These are phyloP conservation scores for Bombyx mandarina DNA, from an alignment of 1,140 invertebrate species.

Conservation along the genomic window DNA sequence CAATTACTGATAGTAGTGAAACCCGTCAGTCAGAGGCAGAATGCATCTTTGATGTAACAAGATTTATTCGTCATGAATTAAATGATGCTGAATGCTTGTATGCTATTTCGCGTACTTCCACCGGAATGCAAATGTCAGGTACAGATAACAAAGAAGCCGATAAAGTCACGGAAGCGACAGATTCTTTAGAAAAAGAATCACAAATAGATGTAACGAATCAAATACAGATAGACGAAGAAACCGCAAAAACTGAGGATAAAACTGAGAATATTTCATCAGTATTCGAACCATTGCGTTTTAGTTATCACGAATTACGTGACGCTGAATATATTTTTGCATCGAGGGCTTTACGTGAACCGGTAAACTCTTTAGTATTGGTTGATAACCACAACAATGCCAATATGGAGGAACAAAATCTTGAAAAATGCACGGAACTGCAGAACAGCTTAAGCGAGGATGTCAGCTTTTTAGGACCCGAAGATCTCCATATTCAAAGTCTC, in stretches of 20 bases:
- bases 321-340: constrained; percentile 20
- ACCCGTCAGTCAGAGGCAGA: neutral
- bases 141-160: no score
- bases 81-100: constrained; percentile 24
- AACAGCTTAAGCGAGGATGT: no score
- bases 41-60: constrained; percentile 19
- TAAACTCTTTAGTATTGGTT: neutral
- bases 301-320: constrained; percentile 27
- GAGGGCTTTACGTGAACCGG: neutral
- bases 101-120: constrained; percentile 3
- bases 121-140: no score
- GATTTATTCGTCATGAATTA: constrained; percentile 27
- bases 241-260: constrained; percentile 2
- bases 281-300: constrained; percentile 15
- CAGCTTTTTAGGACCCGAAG: neutral
- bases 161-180: no score
- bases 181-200: no score
- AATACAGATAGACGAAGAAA: neutral
- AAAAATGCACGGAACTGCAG: no score
- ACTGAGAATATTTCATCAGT: constrained; percentile 4
- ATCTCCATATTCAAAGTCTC: neutral
- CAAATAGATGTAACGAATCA: neutral
- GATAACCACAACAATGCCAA: no score
- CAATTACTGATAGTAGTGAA: no score
- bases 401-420: no score